These are phyloP conservation scores for Mustela nigripes DNA, from an alignment of 2,113 vertebrate species.

Conservation along the genomic window DNA sequence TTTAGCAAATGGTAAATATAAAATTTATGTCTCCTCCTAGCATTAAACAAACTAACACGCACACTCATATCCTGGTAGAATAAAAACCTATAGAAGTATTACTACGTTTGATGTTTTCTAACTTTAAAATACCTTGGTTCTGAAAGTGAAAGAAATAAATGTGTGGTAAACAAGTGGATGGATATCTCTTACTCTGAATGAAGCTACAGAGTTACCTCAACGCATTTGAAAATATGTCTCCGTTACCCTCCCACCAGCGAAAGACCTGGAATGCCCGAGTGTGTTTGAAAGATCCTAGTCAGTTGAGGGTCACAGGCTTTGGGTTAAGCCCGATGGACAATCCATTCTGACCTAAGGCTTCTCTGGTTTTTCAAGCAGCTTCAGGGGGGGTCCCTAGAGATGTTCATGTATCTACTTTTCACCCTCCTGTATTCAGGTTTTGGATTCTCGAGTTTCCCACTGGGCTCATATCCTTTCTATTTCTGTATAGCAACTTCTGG, in stretches of 20 bases:
- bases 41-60: neutral
- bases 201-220: neutral
- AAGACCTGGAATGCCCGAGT: neutral
- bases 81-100: neutral
- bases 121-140: neutral
- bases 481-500: neutral
- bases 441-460: neutral
- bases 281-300: too few species aligned
- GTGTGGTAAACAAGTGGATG: neutral
- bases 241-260: neutral
- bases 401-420: neutral
- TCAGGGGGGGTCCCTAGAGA: neutral
- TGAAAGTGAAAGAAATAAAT: neutral
- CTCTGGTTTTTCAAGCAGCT: neutral
- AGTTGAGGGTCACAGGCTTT: neutral
- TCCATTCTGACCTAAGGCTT: neutral
- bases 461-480: neutral
- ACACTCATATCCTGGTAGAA: neutral
- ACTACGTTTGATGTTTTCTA: neutral
- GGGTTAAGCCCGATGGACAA: neutral
- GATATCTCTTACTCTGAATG: neutral
- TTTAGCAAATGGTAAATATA: neutral
- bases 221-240: neutral
- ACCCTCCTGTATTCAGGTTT: neutral
- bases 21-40: neutral